phyloP scores from a whole-genome alignment of 2,888 invertebrate genomes.

The Syrphus vitripennis region DNA sequence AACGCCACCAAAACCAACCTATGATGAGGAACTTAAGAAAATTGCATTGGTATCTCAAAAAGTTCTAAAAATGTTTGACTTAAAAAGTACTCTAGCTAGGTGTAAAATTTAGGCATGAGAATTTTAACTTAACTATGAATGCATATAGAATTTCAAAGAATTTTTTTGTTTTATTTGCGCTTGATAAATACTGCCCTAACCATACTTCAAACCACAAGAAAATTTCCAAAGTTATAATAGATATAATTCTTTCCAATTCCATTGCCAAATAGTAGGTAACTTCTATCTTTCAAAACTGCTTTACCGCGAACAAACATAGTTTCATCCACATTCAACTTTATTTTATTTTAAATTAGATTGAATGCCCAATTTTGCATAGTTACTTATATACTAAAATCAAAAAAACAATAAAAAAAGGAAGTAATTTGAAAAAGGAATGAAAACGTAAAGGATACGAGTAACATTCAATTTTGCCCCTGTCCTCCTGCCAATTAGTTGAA shows the following conservation, averaged over 20 bases:
- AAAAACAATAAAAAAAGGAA: slow-evolving; percentile 22
- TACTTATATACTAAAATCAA: background rate
- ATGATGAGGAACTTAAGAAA: too few relatives aligned
- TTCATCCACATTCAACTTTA: background rate
- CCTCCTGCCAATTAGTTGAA: slow-evolving; percentile 25
- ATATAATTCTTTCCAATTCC: background rate
- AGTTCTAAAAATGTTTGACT: too few relatives aligned
- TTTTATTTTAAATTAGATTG: slow-evolving; percentile 18
- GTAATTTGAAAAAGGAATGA: slow-evolving; percentile 2
- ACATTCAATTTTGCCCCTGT: background rate
- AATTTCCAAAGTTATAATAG: background rate
- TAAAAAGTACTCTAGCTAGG: too few relatives aligned
- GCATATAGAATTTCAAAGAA: too few relatives aligned
- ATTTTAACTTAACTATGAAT: too few relatives aligned
- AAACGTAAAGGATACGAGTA: slow-evolving; percentile 10
- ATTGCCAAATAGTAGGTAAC: slow-evolving; percentile 15
- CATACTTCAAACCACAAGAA: background rate
- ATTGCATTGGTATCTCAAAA: too few relatives aligned
- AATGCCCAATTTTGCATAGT: slow-evolving; percentile 16
- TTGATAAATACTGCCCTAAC: too few relatives aligned
- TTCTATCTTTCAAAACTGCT: background rate
- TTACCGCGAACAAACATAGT: background rate
- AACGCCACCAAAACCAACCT: too few relatives aligned
- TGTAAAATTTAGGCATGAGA: too few relatives aligned
- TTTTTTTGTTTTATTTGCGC: too few relatives aligned